Evolutionary conservation across 2,113 vertebrate genomes (phyloP), one percentile per base, ranked within the genome.

Genomic region (Pseudolaguvia tuberculata): DNA sequence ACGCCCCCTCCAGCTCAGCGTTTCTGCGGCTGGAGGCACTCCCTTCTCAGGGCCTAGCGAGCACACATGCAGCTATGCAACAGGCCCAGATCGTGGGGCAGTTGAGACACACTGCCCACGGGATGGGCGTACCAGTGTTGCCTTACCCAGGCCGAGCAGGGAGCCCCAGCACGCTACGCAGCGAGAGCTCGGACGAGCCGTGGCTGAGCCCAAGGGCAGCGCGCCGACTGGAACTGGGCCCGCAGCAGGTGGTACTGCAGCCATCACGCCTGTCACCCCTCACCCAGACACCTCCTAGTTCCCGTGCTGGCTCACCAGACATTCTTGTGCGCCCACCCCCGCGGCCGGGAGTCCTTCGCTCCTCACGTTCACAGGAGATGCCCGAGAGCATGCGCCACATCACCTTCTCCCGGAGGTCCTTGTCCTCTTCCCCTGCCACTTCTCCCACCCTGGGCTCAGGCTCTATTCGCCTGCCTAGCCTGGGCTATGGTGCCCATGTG

Each of bases 101-200:
- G 93, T 94, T 98, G 90, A 94, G 96, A 96, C 96, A 99, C 92
- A 98, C 97, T 90, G 92, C 95, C 90, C 95, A 98, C 90, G 97
- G 96, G 88, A 94, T 97, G 95, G 96, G 95, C 86, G 95, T 98
- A 93, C 96, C 96, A 85, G 96, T 98, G 92, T 95, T 99, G 96
- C 96, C 96, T 95, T 98, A 97, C 93, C 93, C 95, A 80, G 96
- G 96, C 91, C 92, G 94, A 39, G 79, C 89, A 88, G 91, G 92
- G 77, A 93, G 94, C 92, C 94, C 95, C 92, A 96, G 94, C 93
- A 94, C 96, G 91, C 94, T 96, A 84, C 89, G 88, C 71, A 91
- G 90, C 85, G 91, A 95, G 88, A 90, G 91, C 90, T 93, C 96
- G 89, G 93, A 93, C 83, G 92, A 94, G 89, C 92, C 96, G 85